phyloP scores from a whole-genome alignment of 2,888 invertebrate species.

The Apeira syringaria region DNA sequence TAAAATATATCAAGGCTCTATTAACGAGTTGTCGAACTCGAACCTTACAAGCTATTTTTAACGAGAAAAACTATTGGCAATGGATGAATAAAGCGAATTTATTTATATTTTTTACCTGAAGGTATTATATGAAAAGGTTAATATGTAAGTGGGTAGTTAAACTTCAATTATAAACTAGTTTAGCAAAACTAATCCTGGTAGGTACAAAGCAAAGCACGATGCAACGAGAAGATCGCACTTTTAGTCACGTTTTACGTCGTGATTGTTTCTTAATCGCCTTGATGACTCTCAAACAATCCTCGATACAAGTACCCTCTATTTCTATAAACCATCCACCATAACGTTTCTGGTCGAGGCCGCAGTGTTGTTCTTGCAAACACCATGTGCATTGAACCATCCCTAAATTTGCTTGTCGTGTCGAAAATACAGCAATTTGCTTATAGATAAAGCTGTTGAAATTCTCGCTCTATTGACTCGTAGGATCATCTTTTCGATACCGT shows the following conservation, averaged over 20 bases:
- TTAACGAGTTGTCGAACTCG: too few species aligned
- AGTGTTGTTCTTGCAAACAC: conserved; percentile 20
- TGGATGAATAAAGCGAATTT: too few species aligned
- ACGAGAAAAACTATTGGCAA: too few species aligned
- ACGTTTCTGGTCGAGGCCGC: conserved; percentile 21
- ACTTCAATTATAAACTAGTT: conserved; percentile 1
- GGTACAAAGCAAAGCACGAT: conserved; percentile 17
- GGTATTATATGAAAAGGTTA: not conserved
- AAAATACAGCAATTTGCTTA: conserved; percentile 20
- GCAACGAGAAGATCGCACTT: conserved; percentile 20
- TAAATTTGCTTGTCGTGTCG: conserved; percentile 11
- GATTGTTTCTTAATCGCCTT: conserved; percentile 26
- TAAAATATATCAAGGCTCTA: too few species aligned
- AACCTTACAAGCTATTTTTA: too few species aligned
- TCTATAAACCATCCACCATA: conserved; percentile 2
- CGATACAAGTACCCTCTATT: conserved; percentile 1
- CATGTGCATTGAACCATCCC: conserved; percentile 33
- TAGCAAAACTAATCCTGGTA: conserved; percentile 14
- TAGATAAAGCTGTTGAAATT: conserved; percentile 15
- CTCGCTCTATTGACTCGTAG: conserved; percentile 10
- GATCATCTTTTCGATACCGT: conserved; percentile 16
- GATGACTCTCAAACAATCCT: conserved; percentile 18
- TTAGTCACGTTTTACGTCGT: conserved; percentile 28
- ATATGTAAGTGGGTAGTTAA: too few species aligned
- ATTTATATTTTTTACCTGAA: too few species aligned